Evolutionary conservation across 2,113 vertebrate genomes (phyloP), one percentile per base, ranked within the genome.

Genomic region (Brachyistius frenatus): DNA sequence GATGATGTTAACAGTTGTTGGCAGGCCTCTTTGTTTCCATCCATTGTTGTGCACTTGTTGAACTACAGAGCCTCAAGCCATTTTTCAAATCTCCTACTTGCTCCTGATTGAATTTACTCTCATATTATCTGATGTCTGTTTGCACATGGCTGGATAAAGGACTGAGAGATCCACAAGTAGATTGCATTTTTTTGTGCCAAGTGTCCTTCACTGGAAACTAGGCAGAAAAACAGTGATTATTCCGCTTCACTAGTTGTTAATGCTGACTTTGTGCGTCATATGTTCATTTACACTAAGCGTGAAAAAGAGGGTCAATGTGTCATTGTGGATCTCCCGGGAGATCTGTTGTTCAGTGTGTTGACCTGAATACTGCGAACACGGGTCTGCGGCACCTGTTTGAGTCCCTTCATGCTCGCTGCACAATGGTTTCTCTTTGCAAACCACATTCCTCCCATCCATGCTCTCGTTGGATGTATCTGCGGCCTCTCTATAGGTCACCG

Each of bases 251-350:
- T 86, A 49, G 80, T n/a, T 68, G n/a, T 77, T 69, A 61, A 70
- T 69, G 81, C 85, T 55, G 74, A 88, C 66, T 86, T 47, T 81
- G 77, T 76, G 77, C 87, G 80, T 88, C 88, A 88, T 89, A 86
- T 90, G 87, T 90, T 91, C 10, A 86, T 91, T 85, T 87, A 82
- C 72, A 70, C 81, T 66, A 4, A 79, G 85, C 65, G 55, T 90
- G 87, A 78, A 91, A 87, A 92, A 93, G 31, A 86, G 78, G 92
- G 92, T 91, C 85, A 91, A 73, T 88, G 88, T 93, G 88, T 91
- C 87, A 87, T 66, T 16, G 84, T 57, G 56, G 78, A 56, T 80
- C 61, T 90, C 84, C 77, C n/a, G 6, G 23, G 78, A 83, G 88
- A 77, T 88, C 61, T 47, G 74, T 66, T 72, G 83, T 81, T 72